These are phyloP conservation scores for Steatocranus sp. DNA, from an alignment of 2,797 vertebrate genomes.

Conservation along the genomic window DNA sequence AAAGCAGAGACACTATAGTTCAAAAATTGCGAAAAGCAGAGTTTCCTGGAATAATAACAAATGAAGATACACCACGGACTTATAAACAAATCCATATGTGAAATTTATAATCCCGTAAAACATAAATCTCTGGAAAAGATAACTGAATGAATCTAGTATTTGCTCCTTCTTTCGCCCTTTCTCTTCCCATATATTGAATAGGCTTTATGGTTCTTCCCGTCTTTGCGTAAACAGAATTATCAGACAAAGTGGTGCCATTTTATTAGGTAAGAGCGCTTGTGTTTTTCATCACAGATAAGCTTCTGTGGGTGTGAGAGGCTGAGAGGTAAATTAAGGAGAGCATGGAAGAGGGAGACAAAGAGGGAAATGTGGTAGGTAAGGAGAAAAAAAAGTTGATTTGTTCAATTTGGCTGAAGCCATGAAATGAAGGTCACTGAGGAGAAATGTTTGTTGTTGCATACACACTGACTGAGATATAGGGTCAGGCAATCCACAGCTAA, in stretches of 20 bases:
- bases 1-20: background rate
- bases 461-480: conserved; percentile 35
- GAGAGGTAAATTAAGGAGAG: conserved; percentile 9
- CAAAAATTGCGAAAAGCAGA: background rate
- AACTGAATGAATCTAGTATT: background rate
- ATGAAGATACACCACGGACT: background rate
- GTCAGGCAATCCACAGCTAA: background rate
- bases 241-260: conserved; percentile 13
- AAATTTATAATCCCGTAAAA: background rate
- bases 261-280: background rate
- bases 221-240: conserved; percentile 6
- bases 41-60: background rate
- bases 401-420: conserved; percentile 49
- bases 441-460: conserved; percentile 48
- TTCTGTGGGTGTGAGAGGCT: background rate
- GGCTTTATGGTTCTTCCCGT: background rate
- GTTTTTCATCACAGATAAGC: conserved; percentile 15
- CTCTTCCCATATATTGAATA: background rate
- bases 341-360: background rate
- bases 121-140: background rate
- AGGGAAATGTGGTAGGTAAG: background rate
- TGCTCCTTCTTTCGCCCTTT: background rate
- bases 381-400: conserved; percentile 33
- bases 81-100: background rate
- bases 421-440: conserved; percentile 44